Conservation (phyloP, 2,888 invertebrate genomes). For the Tubiluchus corallicola region DNA sequence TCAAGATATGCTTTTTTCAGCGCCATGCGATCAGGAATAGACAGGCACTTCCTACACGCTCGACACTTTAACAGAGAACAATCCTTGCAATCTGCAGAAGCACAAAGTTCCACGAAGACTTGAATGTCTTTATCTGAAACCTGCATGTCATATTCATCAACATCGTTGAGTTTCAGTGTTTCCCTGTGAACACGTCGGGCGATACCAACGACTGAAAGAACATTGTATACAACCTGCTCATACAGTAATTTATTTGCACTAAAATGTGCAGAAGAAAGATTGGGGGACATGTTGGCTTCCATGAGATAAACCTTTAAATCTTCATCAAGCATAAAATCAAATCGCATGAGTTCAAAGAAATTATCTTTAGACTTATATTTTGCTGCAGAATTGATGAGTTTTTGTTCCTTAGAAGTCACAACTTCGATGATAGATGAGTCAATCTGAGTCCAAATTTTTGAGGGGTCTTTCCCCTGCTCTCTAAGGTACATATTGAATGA, state of each 20-base stretch:
- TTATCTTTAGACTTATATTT: constrained; percentile 30
- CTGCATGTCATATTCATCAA: constrained; percentile 41
- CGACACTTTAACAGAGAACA: constrained; percentile 46
- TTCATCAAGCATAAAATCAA: constrained; percentile 80
- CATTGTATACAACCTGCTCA: constrained; percentile 72
- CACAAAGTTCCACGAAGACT: constrained; percentile 50
- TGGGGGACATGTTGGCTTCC: constrained; percentile 98
- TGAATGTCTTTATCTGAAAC: constrained; percentile 59
- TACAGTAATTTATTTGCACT: constrained; percentile 66
- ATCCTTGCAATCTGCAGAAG: constrained; percentile 31
- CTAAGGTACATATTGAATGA: constrained; percentile 53
- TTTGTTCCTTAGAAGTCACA: constrained; percentile 45
- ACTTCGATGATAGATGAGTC: constrained; percentile 51
- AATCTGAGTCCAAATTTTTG: constrained; percentile 56
- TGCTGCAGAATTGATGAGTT: constrained; percentile 38
- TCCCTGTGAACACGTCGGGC: constrained; percentile 16
- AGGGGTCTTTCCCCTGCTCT: constrained; percentile 45
- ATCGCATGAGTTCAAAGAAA: constrained; percentile 85
- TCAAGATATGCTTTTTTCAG: constrained; percentile 54
- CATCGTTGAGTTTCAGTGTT: too few relatives aligned
- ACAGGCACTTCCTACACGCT: constrained; percentile 58
- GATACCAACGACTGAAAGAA: constrained; percentile 59
- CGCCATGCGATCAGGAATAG: constrained; percentile 36
- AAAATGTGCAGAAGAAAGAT: constrained; percentile 79
- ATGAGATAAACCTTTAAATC: constrained; percentile 64